phyloP scores from a whole-genome alignment of 2,797 vertebrate species.

The Halcyon badia region DNA sequence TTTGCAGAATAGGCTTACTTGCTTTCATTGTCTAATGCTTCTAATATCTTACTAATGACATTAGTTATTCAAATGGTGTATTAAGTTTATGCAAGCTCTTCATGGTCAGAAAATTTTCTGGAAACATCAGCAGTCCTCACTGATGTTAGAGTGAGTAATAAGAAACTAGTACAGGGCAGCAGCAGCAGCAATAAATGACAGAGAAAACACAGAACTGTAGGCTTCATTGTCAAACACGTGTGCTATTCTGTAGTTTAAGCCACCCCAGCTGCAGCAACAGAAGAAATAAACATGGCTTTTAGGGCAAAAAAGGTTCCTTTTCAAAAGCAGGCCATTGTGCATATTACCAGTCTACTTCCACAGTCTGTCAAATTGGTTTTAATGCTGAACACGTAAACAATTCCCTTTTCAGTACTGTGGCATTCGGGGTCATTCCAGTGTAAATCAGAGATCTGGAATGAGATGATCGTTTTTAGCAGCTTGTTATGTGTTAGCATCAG shows the following conservation, averaged over 20 bases:
- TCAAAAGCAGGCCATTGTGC: background rate
- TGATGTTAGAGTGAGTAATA: background rate
- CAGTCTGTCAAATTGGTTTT: slow-evolving; percentile 83
- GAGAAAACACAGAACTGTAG: background rate
- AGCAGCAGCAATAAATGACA: background rate
- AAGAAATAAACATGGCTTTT: background rate
- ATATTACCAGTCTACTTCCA: slow-evolving; percentile 76
- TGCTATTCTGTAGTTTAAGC: background rate
- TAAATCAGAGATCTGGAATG: slow-evolving; percentile 82
- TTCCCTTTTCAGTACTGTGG: slow-evolving; percentile 75
- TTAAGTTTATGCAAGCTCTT: background rate
- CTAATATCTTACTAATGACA: background rate
- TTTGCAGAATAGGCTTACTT: background rate
- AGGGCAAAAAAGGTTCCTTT: background rate
- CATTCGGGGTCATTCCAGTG: slow-evolving; percentile 82
- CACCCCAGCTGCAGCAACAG: background rate
- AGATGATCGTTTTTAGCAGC: background rate
- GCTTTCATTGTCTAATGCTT: background rate
- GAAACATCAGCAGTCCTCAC: background rate
- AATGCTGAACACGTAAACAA: slow-evolving; percentile 83
- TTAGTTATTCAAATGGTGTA: background rate
- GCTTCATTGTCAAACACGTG: background rate
- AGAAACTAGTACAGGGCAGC: background rate
- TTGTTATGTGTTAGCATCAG: background rate
- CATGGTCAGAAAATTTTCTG: background rate